These are phyloP conservation scores for Sarcophaga carnaria DNA, from an alignment of 2,888 invertebrate genomes.

Conservation along the genomic window DNA sequence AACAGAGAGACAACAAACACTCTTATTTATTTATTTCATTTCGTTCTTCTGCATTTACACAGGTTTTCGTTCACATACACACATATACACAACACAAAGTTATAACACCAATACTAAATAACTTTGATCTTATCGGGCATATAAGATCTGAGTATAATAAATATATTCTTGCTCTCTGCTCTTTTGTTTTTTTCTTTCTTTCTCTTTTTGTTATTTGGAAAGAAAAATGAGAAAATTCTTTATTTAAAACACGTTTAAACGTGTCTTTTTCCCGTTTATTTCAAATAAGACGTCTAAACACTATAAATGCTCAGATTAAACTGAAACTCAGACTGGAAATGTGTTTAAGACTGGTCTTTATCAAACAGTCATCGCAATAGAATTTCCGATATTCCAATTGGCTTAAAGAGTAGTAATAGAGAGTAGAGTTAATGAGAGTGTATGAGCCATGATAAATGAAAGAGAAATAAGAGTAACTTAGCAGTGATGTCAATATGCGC, in stretches of 20 bases:
- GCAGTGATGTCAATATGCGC: slow-evolving; percentile 34
- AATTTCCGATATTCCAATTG: slow-evolving; percentile 67
- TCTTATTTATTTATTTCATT: background rate
- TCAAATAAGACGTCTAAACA: slow-evolving; percentile 73
- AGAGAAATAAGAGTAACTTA: background rate
- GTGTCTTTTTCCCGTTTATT: slow-evolving; percentile 6
- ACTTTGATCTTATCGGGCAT: background rate
- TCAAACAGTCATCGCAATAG: slow-evolving; percentile 41
- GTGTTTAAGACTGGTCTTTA: slow-evolving; percentile 55
- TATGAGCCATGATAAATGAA: background rate
- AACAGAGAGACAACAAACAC: slow-evolving; percentile 8
- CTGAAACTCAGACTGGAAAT: slow-evolving; percentile 73
- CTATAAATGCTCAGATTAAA: slow-evolving; percentile 74
- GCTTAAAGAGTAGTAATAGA: slow-evolving; percentile 16
- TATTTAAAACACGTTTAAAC: background rate
- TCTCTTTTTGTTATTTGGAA: background rate
- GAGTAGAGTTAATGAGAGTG: background rate
- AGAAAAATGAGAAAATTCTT: slow-evolving; percentile 19
- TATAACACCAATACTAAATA: slow-evolving; percentile 35
- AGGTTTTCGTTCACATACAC: slow-evolving; percentile 43
- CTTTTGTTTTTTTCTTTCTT: slow-evolving; percentile 9
- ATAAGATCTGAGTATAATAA: slow-evolving; percentile 12
- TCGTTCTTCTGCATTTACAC: slow-evolving; percentile 58
- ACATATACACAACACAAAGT: background rate
- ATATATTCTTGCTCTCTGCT: slow-evolving; percentile 23